These are phyloP conservation scores for Aselliscus stoliczkanus DNA, from an alignment of 2,797 vertebrate genomes.

Conservation along the genomic window DNA sequence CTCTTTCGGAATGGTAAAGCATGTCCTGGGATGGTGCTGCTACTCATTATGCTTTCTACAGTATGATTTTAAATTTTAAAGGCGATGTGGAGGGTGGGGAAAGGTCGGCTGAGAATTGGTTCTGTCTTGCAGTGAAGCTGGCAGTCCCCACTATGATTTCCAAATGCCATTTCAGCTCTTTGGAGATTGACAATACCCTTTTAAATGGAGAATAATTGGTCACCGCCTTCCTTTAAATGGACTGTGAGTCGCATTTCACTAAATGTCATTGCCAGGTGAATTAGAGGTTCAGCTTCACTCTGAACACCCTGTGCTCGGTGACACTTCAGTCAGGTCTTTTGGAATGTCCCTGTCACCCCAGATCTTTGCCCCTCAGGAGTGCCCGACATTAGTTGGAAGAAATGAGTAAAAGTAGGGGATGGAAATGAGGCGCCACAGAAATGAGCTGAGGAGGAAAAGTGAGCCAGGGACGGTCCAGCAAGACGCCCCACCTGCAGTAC, in stretches of 20 bases:
- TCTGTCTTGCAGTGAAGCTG: constrained; percentile 60
- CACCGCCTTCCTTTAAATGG: constrained; percentile 69
- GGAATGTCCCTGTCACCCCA: constrained; percentile 51
- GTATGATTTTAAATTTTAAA: constrained; percentile 69
- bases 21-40: not conserved
- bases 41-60: constrained; percentile 55
- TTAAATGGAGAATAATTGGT: constrained; percentile 77
- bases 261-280: constrained; percentile 73
- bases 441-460: not conserved
- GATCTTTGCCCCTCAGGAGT: constrained; percentile 42
- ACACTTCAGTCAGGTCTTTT: constrained; percentile 51
- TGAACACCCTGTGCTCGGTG: constrained; percentile 47
- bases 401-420: constrained; percentile 31
- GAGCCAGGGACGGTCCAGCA: not conserved
- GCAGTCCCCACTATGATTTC: constrained; percentile 57
- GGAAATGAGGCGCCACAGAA: constrained; percentile 23
- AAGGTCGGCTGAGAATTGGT: constrained; percentile 52
- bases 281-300: constrained; percentile 50
- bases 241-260: constrained; percentile 71
- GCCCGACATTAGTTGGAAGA: not conserved
- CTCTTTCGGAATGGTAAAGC: constrained; percentile 19
- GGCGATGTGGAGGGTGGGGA: constrained; percentile 30
- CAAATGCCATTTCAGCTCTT: constrained; percentile 76
- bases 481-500: rapidly evolving
- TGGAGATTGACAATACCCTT: constrained; percentile 73